Conservation (phyloP, 1,140 invertebrate species). For the Hylyphantes graminicola region DNA sequence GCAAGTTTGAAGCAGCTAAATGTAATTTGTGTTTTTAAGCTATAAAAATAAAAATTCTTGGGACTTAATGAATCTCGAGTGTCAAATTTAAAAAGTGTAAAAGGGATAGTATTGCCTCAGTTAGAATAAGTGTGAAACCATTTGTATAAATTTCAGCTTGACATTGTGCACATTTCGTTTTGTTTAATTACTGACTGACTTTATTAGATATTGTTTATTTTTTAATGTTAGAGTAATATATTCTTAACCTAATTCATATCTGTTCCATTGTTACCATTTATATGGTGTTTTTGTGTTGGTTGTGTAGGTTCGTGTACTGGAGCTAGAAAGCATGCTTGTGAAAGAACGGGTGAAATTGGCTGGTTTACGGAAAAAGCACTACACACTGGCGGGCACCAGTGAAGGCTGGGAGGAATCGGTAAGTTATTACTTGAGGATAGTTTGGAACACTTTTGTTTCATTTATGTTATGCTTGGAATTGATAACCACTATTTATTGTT, state of each 20-base stretch:
- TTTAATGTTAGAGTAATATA: not conserved
- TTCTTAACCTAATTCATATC: not conserved
- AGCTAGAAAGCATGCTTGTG: constrained; percentile 90
- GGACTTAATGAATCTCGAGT: too few species aligned
- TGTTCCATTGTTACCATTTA: not conserved
- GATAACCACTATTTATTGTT: not conserved
- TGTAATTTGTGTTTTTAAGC: too few species aligned
- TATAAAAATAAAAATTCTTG: too few species aligned
- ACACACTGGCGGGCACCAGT: constrained; percentile 82
- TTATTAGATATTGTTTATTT: not conserved
- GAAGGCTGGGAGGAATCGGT: constrained; percentile 70
- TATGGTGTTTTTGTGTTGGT: constrained; percentile 10
- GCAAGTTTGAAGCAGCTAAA: too few species aligned
- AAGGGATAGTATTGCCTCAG: too few species aligned
- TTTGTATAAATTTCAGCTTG: too few species aligned
- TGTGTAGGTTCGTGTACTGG: constrained; percentile 77
- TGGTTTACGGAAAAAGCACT: constrained; percentile 90
- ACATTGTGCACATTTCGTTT: too few species aligned
- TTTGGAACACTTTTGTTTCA: constrained; percentile 10
- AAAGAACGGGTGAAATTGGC: constrained; percentile 86
- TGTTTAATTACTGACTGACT: not conserved
- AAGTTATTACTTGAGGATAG: not conserved
- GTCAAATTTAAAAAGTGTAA: too few species aligned
- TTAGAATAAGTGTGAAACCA: too few species aligned
- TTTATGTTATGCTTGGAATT: not conserved